Base-by-base conservation (phyloP, 2,113 vertebrate species). In the Alexandromys fortis region DNA sequence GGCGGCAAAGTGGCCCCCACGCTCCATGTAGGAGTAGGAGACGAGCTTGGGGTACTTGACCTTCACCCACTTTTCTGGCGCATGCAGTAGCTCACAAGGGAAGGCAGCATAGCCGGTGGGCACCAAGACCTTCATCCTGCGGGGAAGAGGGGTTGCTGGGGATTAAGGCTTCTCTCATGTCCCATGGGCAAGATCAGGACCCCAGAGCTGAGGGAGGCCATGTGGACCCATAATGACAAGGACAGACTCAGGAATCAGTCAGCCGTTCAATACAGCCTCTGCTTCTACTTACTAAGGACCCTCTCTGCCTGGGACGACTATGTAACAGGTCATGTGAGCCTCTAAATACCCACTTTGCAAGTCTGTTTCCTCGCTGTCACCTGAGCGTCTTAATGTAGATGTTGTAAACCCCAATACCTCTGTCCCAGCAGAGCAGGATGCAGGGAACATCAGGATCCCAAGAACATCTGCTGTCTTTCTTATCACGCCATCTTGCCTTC, bases 91-190 rank as follows among this genome's bases (percentile, higher is more conserved):
- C 86, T 99, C 98, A 35, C 77, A 97, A 45, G 98, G 99, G 95
- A 99, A 99, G 91, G 98, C 95, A 5, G 98, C 97, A 78, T 98
- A 96, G 90, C 98, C 98, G 0, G 98, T 98, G 72, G 98, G 98
- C 94, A 99, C 98, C 1, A 89, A 89, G 13, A 98, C 98, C 22
- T 98, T 95, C 3, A 99, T 63, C 95, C 98, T 99, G 75, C 82
- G 87, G 42, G 65, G 24, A 16, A 52, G 1, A 11, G 11, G 45
- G 35, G 82, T 8, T 33, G 9, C 1, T 21, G 70, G 28, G 42
- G 26, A 38, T 1, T 7, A 47, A 16, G 47, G 33, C 19, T 65
- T 58, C 3, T 2, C 11, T 12, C n/a, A 16, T 67, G 38, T 30
- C 10, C 24, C 10, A 1, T 22, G 7, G 28, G 55, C 12, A 35